Conservation (phyloP, 1,140 invertebrate genomes). For the Pseudomyrmex pallidus region DNA sequence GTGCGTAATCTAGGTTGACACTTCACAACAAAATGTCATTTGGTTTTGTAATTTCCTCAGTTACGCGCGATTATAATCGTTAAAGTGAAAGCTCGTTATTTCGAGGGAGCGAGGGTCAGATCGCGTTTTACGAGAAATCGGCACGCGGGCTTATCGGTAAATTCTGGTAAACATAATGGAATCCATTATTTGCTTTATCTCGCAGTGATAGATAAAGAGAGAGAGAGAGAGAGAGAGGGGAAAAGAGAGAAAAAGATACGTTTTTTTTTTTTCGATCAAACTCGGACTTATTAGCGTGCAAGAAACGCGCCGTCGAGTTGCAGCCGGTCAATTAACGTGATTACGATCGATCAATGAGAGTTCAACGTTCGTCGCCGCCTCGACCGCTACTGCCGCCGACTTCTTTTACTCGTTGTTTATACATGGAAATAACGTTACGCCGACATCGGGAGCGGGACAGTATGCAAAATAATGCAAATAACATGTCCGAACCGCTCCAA, state of each 20-base stretch:
- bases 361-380: constrained; percentile 56
- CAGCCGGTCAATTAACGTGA: constrained; percentile 39
- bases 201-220: not conserved
- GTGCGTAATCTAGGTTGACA: not conserved
- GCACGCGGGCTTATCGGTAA: constrained; percentile 19
- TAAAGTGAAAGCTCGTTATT: not conserved
- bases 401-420: constrained; percentile 35
- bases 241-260: not conserved
- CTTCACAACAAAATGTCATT: not conserved
- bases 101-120: not conserved
- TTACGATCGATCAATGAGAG: constrained; percentile 47
- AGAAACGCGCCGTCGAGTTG: constrained; percentile 15
- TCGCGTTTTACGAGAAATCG: constrained; percentile 6
- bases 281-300: not conserved
- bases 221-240: not conserved
- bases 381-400: constrained; percentile 14
- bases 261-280: not conserved
- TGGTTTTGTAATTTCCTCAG: not conserved
- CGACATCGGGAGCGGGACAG: constrained; percentile 57
- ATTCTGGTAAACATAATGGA: constrained; percentile 8
- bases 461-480: constrained; percentile 82
- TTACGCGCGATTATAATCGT: not conserved
- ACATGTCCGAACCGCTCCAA: constrained; percentile 67
- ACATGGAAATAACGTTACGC: constrained; percentile 70
- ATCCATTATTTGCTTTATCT: constrained; percentile 52